Evolutionary conservation across 1,140 invertebrate genomes (phyloP).

Genomic region (Ceratitis capitata): DNA sequence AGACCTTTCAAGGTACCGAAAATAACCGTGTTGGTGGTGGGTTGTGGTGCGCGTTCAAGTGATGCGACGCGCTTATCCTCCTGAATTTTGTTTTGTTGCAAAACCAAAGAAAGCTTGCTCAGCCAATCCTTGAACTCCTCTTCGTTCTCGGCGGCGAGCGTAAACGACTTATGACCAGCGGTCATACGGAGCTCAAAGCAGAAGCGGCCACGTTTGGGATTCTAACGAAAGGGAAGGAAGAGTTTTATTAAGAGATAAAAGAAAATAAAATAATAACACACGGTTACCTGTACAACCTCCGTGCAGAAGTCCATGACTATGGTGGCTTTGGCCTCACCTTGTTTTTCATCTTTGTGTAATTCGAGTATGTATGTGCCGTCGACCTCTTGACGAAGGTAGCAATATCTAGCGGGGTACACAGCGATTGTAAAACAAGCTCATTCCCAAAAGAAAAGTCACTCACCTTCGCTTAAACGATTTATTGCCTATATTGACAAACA

Average conservation of each 20-base stretch:
- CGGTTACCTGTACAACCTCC: slow-evolving; percentile 81
- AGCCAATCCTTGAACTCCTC: slow-evolving; percentile 87
- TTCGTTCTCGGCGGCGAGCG: slow-evolving; percentile 88
- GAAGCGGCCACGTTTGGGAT: slow-evolving; percentile 83
- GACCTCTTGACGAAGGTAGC: slow-evolving; percentile 86
- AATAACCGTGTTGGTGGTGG: slow-evolving; percentile 67
- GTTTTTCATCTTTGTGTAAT: slow-evolving; percentile 92
- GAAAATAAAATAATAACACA: not conserved
- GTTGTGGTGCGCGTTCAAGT: slow-evolving; percentile 72
- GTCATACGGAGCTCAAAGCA: slow-evolving; percentile 90
- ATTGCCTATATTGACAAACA: slow-evolving; percentile 86
- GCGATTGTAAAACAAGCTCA: not conserved
- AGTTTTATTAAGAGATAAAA: not conserved
- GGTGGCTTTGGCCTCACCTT: slow-evolving; percentile 87
- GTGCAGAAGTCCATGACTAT: slow-evolving; percentile 93
- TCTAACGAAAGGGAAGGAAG: slow-evolving; percentile 68
- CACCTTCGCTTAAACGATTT: slow-evolving; percentile 86
- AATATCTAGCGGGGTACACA: slow-evolving; percentile 70
- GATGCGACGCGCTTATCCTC: slow-evolving; percentile 75
- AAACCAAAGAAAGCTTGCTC: slow-evolving; percentile 76
- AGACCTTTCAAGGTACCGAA: slow-evolving; percentile 85
- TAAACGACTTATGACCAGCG: slow-evolving; percentile 82
- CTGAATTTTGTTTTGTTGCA: slow-evolving; percentile 79
- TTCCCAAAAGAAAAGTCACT: not conserved
- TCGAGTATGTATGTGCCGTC: slow-evolving; percentile 91